phyloP scores from a whole-genome alignment of 2,888 invertebrate genomes.

The Dione juno region DNA sequence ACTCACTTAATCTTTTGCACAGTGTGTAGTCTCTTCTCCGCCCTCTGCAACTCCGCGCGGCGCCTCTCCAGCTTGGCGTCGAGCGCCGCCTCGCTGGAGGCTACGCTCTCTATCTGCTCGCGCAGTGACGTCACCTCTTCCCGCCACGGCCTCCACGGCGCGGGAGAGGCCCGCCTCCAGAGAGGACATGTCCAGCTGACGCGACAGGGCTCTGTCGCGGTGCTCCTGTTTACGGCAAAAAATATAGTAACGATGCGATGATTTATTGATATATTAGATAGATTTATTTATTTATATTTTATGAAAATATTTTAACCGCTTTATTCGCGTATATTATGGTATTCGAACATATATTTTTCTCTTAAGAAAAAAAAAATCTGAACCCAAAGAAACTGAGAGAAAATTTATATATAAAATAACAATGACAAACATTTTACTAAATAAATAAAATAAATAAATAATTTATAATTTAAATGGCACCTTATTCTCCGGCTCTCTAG shows the following conservation, averaged over 20 bases:
- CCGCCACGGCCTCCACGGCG: conserved; percentile 87
- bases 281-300: too few species aligned
- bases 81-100: conserved; percentile 93
- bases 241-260: background rate
- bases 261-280: too few species aligned
- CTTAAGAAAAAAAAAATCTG: too few species aligned
- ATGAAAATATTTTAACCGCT: too few species aligned
- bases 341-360: too few species aligned
- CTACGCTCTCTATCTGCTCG: conserved; percentile 91
- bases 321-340: too few species aligned
- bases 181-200: conserved; percentile 91
- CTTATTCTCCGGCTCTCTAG: conserved; percentile 93
- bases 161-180: conserved; percentile 91
- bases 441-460: too few species aligned
- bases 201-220: conserved; percentile 90
- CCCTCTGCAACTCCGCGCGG: conserved; percentile 93
- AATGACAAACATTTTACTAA: too few species aligned
- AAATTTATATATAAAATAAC: too few species aligned
- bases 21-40: conserved; percentile 95
- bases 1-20: conserved; percentile 97
- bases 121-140: conserved; percentile 89
- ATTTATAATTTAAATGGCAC: too few species aligned
- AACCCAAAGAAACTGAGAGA: too few species aligned
- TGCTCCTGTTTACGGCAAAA: conserved; percentile 71
- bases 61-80: conserved; percentile 96